Conservation (phyloP, 1,140 invertebrate species). For the Monomorium pharaonis region DNA sequence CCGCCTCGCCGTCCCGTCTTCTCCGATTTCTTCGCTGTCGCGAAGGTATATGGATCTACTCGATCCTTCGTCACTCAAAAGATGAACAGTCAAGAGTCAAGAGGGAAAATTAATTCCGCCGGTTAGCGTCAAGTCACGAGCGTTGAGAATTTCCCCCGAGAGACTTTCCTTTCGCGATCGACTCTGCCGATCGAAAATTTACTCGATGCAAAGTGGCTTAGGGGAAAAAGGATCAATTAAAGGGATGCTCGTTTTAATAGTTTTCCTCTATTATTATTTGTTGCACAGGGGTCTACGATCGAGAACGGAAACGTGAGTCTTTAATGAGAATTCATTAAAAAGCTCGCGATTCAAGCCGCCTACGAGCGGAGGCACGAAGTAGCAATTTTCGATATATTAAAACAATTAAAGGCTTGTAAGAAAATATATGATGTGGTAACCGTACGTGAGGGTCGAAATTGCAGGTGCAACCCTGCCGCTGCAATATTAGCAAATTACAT, state of each 20-base stretch:
- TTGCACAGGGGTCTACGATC: not conserved
- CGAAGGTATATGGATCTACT: not conserved
- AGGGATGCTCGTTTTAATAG: not conserved
- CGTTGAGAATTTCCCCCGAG: not conserved
- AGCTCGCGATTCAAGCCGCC: not conserved
- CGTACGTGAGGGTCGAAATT: conserved; percentile 32
- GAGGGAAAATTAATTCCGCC: conserved; percentile 22
- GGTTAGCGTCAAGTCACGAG: not conserved
- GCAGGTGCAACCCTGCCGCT: not conserved
- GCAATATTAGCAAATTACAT: conserved; percentile 56
- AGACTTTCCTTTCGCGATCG: conserved; percentile 10
- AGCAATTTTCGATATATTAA: conserved; percentile 29
- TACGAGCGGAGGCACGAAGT: not conserved
- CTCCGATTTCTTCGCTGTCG: conserved; percentile 55
- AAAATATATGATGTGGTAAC: conserved; percentile 5
- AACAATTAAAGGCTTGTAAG: conserved; percentile 37
- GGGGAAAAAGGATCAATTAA: not conserved
- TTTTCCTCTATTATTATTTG: not conserved
- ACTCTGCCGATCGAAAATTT: not conserved
- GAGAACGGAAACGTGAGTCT: conserved; percentile 1
- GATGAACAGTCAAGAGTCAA: not conserved
- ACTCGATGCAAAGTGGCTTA: not conserved
- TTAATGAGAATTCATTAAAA: conserved; percentile 9
- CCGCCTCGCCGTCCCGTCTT: conserved; percentile 45
- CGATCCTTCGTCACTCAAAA: not conserved